Base-by-base conservation (phyloP, 2,797 vertebrate species). In the Glyptemys insculpta region DNA sequence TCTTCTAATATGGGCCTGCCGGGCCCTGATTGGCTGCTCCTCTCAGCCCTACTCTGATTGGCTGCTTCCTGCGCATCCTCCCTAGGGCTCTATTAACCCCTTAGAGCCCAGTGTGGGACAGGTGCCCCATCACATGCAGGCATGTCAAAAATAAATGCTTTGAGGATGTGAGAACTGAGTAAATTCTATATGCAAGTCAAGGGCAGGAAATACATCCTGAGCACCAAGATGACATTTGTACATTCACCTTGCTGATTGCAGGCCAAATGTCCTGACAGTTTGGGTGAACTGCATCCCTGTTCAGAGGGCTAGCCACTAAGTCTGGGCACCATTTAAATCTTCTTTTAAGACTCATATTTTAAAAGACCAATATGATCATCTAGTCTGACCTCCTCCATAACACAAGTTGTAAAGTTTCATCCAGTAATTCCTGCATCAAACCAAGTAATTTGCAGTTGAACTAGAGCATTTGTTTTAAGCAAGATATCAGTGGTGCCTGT, bases 131-230 rank as follows among this genome's bases (percentile, higher is more conserved):
- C 56, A 57, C 56, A 16, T 56, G 27, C 6, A 52, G 10, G 15
- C 37, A 72, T 88, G 90, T 87, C 11, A 85, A 44, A 95, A 87
- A 76, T 15, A 90, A 52, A 52, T 86, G 29, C 14, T 92, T 78
- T 68, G 53, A 92, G 91, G 82, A 8, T 44, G 81, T 7, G 1
- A 19, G 4, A 88, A 11, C 11, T 83, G 56, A 2, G 16, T 86
- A 27, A 18, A 1, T 54, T 85, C 5, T 62, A 91, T 88, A 41
- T 62, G 27, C 29, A 92, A 86, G 18, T 1, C 1, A 78, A 93
- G 7, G 41, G 44, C 59, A 86, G 23, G 16, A 1, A 44, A 81
- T 27, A 49, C 27, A 3, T 81, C 23, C 79, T 44, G 41, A 89
- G 56, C 54, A 12, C 79, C 49, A 57, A 81, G 59, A 92, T 79